These are phyloP conservation scores for Anisognathus igniventris DNA, from an alignment of 2,797 vertebrate genomes.

Conservation along the genomic window DNA sequence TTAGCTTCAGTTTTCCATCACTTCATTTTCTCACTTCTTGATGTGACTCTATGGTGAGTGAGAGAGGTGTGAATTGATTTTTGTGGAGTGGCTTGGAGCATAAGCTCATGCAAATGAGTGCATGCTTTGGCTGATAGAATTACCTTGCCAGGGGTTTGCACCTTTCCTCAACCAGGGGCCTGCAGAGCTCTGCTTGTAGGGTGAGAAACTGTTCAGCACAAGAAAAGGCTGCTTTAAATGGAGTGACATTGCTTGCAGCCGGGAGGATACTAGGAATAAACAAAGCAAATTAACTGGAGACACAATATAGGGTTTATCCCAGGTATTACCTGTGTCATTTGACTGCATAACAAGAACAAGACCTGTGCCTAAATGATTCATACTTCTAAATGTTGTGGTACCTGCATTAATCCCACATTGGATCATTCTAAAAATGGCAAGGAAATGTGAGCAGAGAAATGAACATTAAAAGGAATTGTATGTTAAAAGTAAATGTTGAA, in stretches of 20 bases:
- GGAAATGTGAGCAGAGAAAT: neutral
- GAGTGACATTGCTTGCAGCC: neutral
- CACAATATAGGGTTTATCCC: neutral
- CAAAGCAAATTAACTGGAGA: neutral
- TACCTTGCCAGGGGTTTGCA: neutral
- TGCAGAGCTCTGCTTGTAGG: neutral
- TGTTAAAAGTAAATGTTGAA: constrained; percentile 30
- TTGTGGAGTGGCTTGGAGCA: neutral
- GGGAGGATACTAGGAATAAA: neutral
- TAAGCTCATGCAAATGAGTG: constrained; percentile 21
- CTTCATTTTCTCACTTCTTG: constrained; percentile 10
- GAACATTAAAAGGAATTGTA: neutral
- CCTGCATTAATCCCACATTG: neutral
- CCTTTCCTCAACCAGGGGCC: neutral
- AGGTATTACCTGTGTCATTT: neutral
- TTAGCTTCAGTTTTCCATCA: neutral
- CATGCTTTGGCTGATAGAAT: neutral
- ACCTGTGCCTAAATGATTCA: neutral
- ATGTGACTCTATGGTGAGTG: neutral
- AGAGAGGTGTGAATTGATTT: constrained; percentile 35
- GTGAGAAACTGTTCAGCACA: neutral
- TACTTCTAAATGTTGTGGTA: neutral
- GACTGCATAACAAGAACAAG: neutral
- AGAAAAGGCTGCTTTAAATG: neutral
- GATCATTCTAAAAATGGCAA: neutral